Conservation (phyloP, 2,113 vertebrate genomes). For the Upupa epops region DNA sequence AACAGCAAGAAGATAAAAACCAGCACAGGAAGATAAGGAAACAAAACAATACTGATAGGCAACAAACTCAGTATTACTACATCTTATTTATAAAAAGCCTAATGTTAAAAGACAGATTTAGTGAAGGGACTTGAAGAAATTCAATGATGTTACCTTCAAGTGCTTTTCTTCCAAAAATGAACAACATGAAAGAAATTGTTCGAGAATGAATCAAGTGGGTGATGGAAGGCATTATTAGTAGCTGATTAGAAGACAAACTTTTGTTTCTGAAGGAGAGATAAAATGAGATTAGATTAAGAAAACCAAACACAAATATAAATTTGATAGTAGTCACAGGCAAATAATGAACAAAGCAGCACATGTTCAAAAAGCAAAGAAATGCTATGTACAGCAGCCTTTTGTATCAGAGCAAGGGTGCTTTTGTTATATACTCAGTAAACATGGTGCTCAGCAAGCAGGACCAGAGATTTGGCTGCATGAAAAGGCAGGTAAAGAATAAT, state of each 20-base stretch:
- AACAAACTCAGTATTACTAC: neutral
- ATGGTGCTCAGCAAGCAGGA: neutral
- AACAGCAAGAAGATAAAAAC: neutral
- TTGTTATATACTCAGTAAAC: neutral
- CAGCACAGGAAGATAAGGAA: neutral
- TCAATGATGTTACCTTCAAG: neutral
- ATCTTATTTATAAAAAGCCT: neutral
- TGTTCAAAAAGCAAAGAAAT: neutral
- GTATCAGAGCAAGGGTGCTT: neutral
- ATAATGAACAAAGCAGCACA: neutral
- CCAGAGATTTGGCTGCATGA: neutral
- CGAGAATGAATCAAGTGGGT: slow-evolving; percentile 33
- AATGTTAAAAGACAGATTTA: slow-evolving; percentile 2
- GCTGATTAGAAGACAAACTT: slow-evolving; percentile 47
- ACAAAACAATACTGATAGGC: neutral
- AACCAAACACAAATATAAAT: slow-evolving; percentile 25
- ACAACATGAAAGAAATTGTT: slow-evolving; percentile 10
- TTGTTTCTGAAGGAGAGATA: slow-evolving; percentile 36
- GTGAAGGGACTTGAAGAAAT: slow-evolving; percentile 10
- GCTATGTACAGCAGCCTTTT: neutral
- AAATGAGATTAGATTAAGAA: slow-evolving; percentile 41
- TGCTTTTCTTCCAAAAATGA: neutral
- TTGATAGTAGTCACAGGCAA: neutral
- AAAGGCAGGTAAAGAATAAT: neutral
- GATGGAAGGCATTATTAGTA: neutral